Percentiles rank a stretch among this genome's conserved stretches.
Conservation (phyloP, 2,113 vertebrate species). For the Apteryx mantelli region DNA sequence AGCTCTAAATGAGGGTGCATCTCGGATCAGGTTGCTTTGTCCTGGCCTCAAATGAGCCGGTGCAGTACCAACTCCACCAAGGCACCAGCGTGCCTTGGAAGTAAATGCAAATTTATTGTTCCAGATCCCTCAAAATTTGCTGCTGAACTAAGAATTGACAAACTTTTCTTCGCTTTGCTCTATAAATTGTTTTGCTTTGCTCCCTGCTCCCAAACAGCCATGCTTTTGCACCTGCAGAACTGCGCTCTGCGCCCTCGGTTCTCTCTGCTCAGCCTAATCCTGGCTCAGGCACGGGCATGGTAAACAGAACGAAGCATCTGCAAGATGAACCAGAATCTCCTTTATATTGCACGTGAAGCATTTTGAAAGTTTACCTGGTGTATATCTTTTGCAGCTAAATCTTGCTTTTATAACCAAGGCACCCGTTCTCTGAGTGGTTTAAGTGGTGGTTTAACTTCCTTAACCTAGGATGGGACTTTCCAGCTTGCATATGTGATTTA, state of each 20-base stretch:
- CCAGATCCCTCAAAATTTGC: neutral
- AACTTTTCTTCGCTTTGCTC: neutral
- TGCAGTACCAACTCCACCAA: neutral
- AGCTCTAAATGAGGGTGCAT: neutral
- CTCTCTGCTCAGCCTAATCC: neutral
- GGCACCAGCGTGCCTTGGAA: neutral
- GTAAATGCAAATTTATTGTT: neutral
- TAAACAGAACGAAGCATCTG: neutral
- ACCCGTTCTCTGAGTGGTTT: neutral
- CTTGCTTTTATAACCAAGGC: neutral
- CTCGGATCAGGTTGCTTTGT: neutral
- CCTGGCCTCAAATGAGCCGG: neutral
- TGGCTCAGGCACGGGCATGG: fast-evolving
- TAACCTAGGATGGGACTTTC: neutral
- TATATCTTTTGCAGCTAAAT: fast-evolving
- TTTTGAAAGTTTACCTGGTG: fast-evolving
- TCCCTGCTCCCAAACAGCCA: fast-evolving
- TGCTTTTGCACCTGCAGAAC: neutral
- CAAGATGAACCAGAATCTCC: neutral
- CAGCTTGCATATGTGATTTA: neutral
- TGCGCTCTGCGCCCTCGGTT: fast-evolving
- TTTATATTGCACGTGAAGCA: fast-evolving
- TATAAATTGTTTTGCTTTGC: neutral
- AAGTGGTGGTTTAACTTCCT: too few species aligned
- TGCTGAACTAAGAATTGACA: neutral